These are phyloP conservation scores for Cossypha polioptera DNA, from an alignment of 2,797 vertebrate genomes.

Conservation along the genomic window DNA sequence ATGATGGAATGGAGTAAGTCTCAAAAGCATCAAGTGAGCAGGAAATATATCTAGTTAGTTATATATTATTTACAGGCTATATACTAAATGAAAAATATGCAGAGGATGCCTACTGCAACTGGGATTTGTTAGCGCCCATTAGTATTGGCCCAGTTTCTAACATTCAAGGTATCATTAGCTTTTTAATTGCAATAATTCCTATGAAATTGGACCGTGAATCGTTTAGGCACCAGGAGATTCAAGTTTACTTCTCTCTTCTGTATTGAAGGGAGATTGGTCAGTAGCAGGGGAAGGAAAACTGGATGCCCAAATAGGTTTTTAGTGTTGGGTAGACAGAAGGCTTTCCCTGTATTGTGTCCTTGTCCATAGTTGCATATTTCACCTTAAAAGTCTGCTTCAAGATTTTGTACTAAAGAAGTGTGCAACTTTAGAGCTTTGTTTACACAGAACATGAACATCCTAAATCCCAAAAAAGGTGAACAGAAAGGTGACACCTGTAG, in stretches of 20 bases:
- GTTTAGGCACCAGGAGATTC: conserved; percentile 75
- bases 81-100: conserved; percentile 57
- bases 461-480: not conserved
- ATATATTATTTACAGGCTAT: conserved; percentile 69
- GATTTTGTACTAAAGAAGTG: conserved; percentile 20
- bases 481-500: not conserved
- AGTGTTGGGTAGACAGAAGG: conserved; percentile 9
- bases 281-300: not conserved
- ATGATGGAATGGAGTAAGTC: conserved; percentile 75
- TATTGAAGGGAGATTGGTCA: conserved; percentile 29
- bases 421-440: conserved; percentile 13
- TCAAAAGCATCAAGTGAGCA: conserved; percentile 73
- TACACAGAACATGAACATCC: not conserved
- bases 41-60: conserved; percentile 70
- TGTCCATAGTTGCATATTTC: not conserved
- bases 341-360: not conserved
- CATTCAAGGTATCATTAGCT: conserved; percentile 39
- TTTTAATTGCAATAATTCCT: conserved; percentile 14
- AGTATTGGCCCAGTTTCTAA: conserved; percentile 66
- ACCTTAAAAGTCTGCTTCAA: not conserved
- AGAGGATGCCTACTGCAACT: conserved; percentile 46
- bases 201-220: conserved; percentile 62
- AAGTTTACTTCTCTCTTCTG: conserved; percentile 62
- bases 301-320: not conserved
- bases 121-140: conserved; percentile 52